Evolutionary conservation across 2,888 invertebrate genomes (phyloP).

Genomic region (Cybosia mesomella): DNA sequence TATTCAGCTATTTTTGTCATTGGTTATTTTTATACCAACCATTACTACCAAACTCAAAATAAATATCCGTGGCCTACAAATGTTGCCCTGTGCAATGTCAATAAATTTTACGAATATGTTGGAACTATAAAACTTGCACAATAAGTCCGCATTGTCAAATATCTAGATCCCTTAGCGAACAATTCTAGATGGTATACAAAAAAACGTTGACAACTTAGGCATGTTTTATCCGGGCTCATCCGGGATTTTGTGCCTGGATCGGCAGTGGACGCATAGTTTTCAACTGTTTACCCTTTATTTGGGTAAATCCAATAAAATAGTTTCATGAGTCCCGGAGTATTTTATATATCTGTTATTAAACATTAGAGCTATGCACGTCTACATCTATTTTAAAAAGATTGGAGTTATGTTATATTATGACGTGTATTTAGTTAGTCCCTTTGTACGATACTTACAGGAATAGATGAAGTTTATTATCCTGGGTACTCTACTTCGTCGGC

Average conservation of each 20-base stretch:
- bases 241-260: neutral
- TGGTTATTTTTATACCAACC: too few species aligned
- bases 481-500: too few species aligned
- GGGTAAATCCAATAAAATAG: neutral
- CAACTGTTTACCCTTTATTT: conserved; percentile 9
- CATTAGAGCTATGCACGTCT: neutral
- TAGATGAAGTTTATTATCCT: too few species aligned
- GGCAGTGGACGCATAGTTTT: neutral
- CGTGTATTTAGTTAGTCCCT: too few species aligned
- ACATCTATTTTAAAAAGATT: neutral
- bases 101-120: neutral
- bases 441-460: too few species aligned
- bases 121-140: neutral
- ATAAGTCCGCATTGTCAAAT: conserved; percentile 11
- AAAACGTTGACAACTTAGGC: conserved; percentile 13
- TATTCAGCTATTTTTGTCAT: neutral
- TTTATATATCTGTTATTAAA: too few species aligned
- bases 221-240: conserved; percentile 3
- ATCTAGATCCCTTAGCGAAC: neutral
- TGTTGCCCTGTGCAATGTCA: too few species aligned
- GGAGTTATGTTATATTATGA: neutral
- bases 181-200: too few species aligned
- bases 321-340: neutral
- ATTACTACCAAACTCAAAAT: neutral
- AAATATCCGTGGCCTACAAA: neutral